A percentile compares a stretch with the other conserved stretches of the same genome.
Conservation (phyloP, 2,888 invertebrate species). For the Acanthoscelides obtectus region DNA sequence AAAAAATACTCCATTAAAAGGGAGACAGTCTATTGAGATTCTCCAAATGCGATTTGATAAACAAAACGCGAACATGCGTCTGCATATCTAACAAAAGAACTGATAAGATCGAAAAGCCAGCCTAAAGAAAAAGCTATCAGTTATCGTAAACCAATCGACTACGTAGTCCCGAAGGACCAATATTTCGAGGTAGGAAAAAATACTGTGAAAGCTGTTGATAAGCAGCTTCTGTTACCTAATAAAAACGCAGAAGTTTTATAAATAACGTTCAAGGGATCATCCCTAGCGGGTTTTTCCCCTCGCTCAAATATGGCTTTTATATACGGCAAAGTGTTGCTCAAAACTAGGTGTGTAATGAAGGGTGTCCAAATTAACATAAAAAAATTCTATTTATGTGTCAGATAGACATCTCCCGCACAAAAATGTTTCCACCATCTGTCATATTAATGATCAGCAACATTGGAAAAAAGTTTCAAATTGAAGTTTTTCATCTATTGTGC, state of each 20-base stretch:
- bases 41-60: not conserved
- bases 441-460: too few relatives aligned
- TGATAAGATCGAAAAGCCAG: not conserved
- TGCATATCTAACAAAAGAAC: not conserved
- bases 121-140: not conserved
- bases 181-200: not conserved
- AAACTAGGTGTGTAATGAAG: not conserved
- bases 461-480: too few relatives aligned
- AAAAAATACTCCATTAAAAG: not conserved
- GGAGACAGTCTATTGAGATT: not conserved
- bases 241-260: not conserved
- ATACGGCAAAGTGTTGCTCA: not conserved
- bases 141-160: not conserved
- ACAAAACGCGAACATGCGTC: not conserved
- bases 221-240: not conserved
- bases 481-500: too few relatives aligned
- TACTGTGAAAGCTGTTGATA: not conserved
- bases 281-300: not conserved
- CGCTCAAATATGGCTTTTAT: not conserved
- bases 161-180: not conserved
- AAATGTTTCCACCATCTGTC: not conserved
- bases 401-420: not conserved
- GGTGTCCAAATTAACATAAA: not conserved
- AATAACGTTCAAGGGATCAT: not conserved
- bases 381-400: not conserved